Evolutionary conservation across 2,113 vertebrate genomes (phyloP), one percentile per base, ranked within the genome.

Genomic region (Corydoras sp.): DNA sequence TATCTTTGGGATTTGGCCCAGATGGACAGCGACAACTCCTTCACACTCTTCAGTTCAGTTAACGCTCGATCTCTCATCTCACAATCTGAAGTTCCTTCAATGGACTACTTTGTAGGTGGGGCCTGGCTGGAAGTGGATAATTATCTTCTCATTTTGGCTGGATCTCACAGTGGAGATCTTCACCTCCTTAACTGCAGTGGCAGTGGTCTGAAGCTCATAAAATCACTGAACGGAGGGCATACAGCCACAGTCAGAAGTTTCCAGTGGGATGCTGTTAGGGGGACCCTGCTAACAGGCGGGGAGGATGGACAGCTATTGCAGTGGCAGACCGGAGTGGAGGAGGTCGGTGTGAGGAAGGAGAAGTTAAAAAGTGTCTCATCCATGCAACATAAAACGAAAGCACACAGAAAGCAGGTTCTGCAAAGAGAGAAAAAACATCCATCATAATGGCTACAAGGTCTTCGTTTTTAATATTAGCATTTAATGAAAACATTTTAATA

Each of bases 271-370:
- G 24, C 60, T 2, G 62, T 43, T 0, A 86, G 82, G 14, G 86
- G 86, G 65, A 85, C 88, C 58, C 81, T 98, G 77, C 69, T 98
- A 81, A 99, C 93, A 0, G 95, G 93, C 0, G 96, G 94, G 5
- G 96, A 99, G 84, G 96, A 99, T 48, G 92, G 89, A 12, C 93
- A 92, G 82, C 83, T 99, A 82, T 80, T 98, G 80, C 90, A 93
- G 29, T 99, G 96, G 96, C 94, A 89, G 88, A 86, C 90, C 0
- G 83, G 89, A 78, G 86, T 88, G 35, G 77, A 81, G 74, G 91
- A 92, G 75, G 84, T 85, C 43, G 80, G 64, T 12, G 29, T 80
- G 0, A 59, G 82, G 49, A 94, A 90, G 85, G 91, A 80, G 67
- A 78, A 86, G 2, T 72, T 88, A 83, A 98, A 98, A 86, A 88